Evolutionary conservation across 2,113 vertebrate genomes (phyloP), one percentile per base, ranked within the genome.

Genomic region (Octodon degus): DNA sequence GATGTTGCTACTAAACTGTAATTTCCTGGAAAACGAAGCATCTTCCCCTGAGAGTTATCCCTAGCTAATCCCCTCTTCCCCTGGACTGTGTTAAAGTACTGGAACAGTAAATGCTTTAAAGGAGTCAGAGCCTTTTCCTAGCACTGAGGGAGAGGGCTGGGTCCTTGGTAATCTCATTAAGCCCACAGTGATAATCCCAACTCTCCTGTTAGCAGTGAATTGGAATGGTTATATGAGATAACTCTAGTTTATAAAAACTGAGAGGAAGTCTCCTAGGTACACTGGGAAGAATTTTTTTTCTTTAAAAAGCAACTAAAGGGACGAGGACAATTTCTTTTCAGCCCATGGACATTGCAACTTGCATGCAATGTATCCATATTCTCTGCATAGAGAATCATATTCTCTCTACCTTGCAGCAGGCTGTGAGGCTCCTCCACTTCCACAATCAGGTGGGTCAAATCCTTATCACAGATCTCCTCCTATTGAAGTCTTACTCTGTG

Each of bases 21-120:
- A 89, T 81, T 85, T 96, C 40, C 53, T 87, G 87, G 80, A 77
- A 86, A 53, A 92, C 87, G 55, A 91, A 91, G 17, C n/a, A 84
- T 63, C 6, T 86, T 85, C 91, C 27, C 80, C 72, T 70, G 74
- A 82, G 13, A 70, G 22, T 25, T 77, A 32, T 55, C 16, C 17
- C 84, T 89, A 77, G 11, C 27, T 19, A 93, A 43, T 25, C 22
- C 17, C 43, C 3, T 86, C 65, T 14, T 89, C 10, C 3, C 17
- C 1, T 43, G 14, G 67, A 6, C 1, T 82, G 16, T 55, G 20
- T 67, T 79, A 40, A 85, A 7, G 3, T 53, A 37, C 50, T 62
- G 65, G 40, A 74, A 72, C 20, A 40, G 20, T 4, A 86, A 47
- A 8, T 86, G 16, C 30, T 77, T 91, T 43, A 14, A 4, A 17